A percentile compares a stretch with the other conserved stretches of the same genome.
Evolutionary conservation across 2,113 vertebrate genomes (phyloP).

Genomic region (Entomyzon cyanotis): DNA sequence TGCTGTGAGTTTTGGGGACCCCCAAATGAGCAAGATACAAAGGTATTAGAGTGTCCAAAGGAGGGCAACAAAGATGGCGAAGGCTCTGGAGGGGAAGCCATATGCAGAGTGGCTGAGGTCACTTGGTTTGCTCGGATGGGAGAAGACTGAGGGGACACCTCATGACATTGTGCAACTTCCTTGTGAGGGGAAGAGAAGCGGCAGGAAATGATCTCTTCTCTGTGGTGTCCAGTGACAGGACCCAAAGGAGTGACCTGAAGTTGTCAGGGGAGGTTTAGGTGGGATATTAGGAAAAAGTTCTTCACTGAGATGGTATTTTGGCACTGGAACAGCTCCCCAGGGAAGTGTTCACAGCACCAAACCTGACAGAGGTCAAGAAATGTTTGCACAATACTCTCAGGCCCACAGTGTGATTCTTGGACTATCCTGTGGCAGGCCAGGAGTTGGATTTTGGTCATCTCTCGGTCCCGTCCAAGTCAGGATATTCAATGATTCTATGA

Average conservation of each 20-base stretch:
- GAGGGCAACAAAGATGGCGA: fast-evolving
- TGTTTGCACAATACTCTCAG: not conserved
- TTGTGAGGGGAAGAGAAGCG: fast-evolving
- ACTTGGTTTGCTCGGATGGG: not conserved
- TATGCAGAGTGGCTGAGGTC: not conserved
- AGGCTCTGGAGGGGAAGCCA: not conserved
- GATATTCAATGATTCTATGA: not conserved
- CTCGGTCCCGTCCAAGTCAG: not conserved
- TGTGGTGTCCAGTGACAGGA: not conserved
- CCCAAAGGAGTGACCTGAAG: not conserved
- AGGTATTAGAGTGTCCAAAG: not conserved
- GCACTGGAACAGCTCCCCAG: not conserved
- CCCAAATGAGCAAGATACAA: not conserved
- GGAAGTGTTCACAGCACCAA: not conserved
- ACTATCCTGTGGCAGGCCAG: not conserved
- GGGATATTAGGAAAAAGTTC: not conserved
- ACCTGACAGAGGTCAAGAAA: not conserved
- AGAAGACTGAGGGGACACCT: not conserved
- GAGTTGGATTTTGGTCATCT: not conserved
- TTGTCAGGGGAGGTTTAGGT: not conserved
- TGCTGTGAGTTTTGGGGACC: not conserved
- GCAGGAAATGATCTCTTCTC: not conserved
- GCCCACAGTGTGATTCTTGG: not conserved
- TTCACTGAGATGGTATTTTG: fast-evolving
- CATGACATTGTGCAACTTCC: not conserved